A percentile compares a stretch with the other conserved stretches of the same genome.
Evolutionary conservation across 2,113 vertebrate species (phyloP).

Genomic region (Ceyx margarethae): DNA sequence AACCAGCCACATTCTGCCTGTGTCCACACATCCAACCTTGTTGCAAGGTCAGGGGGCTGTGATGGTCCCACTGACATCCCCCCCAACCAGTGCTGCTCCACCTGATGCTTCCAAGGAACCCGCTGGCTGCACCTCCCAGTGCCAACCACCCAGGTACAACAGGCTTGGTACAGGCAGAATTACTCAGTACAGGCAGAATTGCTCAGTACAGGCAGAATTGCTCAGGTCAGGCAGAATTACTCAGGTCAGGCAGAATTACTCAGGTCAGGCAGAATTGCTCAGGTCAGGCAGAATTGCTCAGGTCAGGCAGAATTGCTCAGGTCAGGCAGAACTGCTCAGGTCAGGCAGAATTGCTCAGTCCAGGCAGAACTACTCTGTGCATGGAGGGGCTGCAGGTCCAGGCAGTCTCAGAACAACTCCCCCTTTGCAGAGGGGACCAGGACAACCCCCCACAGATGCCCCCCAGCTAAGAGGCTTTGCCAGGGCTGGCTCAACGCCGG

Average conservation of each 20-base stretch:
- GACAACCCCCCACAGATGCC: no score
- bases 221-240: no score
- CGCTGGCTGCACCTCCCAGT: background rate
- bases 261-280: background rate
- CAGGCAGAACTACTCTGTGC: background rate
- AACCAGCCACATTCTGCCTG: background rate
- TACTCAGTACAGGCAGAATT: no score
- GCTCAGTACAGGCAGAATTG: no score
- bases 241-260: no score
- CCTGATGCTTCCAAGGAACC: background rate
- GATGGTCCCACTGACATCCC: background rate
- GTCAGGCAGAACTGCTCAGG: no score
- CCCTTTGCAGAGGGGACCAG: rapidly evolving
- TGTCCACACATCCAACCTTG: background rate
- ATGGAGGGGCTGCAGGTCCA: background rate
- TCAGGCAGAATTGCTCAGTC: no score
- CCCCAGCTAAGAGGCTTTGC: background rate
- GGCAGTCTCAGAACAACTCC: background rate
- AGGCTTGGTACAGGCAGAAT: background rate
- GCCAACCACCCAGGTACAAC: background rate
- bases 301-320: no score
- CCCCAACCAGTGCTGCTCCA: no score
- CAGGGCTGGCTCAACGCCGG: rapidly evolving
- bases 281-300: no score
- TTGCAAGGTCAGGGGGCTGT: background rate